Percentiles rank a stretch among this genome's conserved stretches.
phyloP scores from a whole-genome alignment of 2,888 invertebrate species.

The Trissolcus brochymenae region DNA sequence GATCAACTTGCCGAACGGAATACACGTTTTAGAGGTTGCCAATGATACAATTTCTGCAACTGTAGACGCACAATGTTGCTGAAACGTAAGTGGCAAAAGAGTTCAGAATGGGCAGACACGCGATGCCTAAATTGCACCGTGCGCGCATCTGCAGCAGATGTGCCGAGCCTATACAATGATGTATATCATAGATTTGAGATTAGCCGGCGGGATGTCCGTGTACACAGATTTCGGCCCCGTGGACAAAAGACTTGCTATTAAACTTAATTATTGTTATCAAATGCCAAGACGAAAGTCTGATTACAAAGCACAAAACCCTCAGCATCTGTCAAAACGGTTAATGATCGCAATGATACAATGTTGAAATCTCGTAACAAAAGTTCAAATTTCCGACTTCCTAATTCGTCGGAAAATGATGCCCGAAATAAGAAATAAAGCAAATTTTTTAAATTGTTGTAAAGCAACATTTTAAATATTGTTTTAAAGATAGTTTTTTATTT shows the following conservation, averaged over 20 bases:
- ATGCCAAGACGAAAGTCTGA: neutral
- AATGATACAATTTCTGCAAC: slow-evolving; percentile 24
- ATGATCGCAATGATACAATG: neutral
- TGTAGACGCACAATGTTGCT: slow-evolving; percentile 31
- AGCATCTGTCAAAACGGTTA: slow-evolving; percentile 19
- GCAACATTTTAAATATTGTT: no score
- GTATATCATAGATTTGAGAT: slow-evolving; percentile 52
- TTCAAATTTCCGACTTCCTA: neutral
- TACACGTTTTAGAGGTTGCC: slow-evolving; percentile 10
- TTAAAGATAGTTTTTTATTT: neutral
- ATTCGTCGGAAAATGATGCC: neutral
- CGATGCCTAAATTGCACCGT: slow-evolving; percentile 43
- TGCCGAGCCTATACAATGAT: slow-evolving; percentile 23
- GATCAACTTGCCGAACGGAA: slow-evolving; percentile 8
- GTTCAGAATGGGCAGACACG: slow-evolving; percentile 45
- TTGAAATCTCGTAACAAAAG: neutral
- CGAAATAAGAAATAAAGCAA: no score
- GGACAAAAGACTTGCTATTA: slow-evolving; percentile 24
- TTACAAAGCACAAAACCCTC: slow-evolving; percentile 17
- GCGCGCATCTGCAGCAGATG: slow-evolving; percentile 55
- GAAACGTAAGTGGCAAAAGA: slow-evolving; percentile 35
- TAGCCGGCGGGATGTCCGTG: slow-evolving; percentile 25
- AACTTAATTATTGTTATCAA: slow-evolving; percentile 15
- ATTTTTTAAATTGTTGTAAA: no score
- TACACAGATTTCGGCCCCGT: slow-evolving; percentile 26